Conservation (phyloP, 2,797 vertebrate genomes). For the Sebastes alutus region DNA sequence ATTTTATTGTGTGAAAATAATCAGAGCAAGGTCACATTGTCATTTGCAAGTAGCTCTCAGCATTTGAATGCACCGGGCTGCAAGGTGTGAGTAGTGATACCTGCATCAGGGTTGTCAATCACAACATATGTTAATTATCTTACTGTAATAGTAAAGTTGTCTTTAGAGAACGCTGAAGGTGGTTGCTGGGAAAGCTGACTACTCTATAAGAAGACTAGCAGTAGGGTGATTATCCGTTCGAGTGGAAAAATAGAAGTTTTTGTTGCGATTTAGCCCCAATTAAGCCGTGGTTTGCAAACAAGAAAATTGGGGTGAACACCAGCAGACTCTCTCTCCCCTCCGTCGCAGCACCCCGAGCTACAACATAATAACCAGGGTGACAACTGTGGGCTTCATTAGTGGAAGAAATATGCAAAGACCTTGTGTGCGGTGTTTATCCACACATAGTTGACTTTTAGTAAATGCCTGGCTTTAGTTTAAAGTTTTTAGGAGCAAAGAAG, state of each 20-base stretch:
- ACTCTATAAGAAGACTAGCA: background rate
- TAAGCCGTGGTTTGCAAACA: background rate
- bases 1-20: background rate
- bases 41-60: slow-evolving; percentile 9
- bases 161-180: background rate
- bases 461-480: background rate
- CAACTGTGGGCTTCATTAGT: background rate
- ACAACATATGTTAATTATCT: background rate
- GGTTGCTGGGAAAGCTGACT: background rate
- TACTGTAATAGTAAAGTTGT: background rate
- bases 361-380: background rate
- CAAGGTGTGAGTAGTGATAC: background rate
- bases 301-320: background rate
- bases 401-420: background rate
- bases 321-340: background rate
- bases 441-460: background rate
- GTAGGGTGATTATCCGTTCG: background rate
- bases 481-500: background rate
- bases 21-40: background rate
- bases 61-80: background rate
- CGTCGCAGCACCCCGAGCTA: background rate
- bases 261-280: background rate
- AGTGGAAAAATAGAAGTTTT: background rate
- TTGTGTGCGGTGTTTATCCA: background rate
- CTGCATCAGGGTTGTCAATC: background rate